These are phyloP conservation scores for Alouatta palliata DNA, from an alignment of 2,113 vertebrate species.

Conservation along the genomic window DNA sequence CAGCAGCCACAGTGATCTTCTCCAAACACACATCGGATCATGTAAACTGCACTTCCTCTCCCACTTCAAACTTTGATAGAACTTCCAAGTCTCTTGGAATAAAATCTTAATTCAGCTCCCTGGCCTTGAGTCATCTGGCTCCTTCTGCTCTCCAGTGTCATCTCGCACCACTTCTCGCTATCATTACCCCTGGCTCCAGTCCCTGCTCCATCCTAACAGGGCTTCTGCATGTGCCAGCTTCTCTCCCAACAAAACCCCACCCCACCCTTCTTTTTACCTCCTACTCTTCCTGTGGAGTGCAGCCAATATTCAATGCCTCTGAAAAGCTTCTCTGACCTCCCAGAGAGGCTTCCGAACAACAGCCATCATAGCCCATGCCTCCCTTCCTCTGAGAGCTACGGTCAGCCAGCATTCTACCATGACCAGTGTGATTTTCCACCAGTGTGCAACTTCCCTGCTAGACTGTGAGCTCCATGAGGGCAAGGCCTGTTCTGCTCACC, in stretches of 20 bases:
- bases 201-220: background rate
- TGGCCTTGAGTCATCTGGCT: background rate
- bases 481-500: background rate
- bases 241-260: background rate
- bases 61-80: conserved; percentile 16
- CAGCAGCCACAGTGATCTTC: conserved; percentile 17
- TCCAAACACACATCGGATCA: background rate
- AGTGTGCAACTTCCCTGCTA: background rate
- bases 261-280: background rate
- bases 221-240: background rate
- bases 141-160: background rate
- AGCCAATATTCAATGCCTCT: background rate
- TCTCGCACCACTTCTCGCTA: background rate
- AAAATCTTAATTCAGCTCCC: background rate
- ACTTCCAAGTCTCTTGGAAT: conserved; percentile 8
- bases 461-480: background rate
- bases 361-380: background rate
- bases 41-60: conserved; percentile 2
- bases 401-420: background rate
- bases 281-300: background rate
- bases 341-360: background rate
- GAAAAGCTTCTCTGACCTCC: background rate
- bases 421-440: background rate
- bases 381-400: background rate
- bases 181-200: background rate